Evolutionary conservation across 30 jellyfish, hydroid and myxozoan genomes (phyloP), one percentile per base, ranked within the genome.

Genomic region (Hydractinia echinata): DNA sequence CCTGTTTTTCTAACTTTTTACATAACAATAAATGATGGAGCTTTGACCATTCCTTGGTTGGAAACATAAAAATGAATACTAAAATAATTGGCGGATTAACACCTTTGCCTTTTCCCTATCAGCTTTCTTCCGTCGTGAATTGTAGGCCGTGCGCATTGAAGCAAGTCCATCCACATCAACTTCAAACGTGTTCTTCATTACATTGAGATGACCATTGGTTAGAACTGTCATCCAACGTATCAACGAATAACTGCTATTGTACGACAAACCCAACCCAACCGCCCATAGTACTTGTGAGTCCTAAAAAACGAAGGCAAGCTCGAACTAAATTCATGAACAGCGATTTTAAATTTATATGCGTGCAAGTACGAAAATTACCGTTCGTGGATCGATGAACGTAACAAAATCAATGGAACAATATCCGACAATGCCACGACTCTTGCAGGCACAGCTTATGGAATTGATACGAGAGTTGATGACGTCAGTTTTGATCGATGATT

Each of bases 261-360:
- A 92, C 4, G 85, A 76, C 13, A 92, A 71, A 61, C 80, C 79
- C 39, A 92, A 81, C 16, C 89, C 95, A 74, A 92, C 88, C 4
- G 98, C 95, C 98, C 98, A 92, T 4, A 92, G 64, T 53, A 77
- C 81, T 79, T 92, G 98, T 14, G 69, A 49, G 61, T 80, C 51
- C 92, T 89, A 77, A 4, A 68, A 7, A 76, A 30, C 16, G 19
- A 64, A 64, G 69, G 69, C 15, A 16, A 16, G 3, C 69, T 11
- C 15, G 19, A 58, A 0, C 69, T 58, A 58, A 13, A 16, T 58
- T 16, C 18, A 58, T 58, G 18, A 58, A 21, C 78, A 15, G 78
- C 21, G 78, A 67, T 21, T 10, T 13, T 21, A 11, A 20, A 8
- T 20, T 15, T 71, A 9, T 8, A 6, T 51, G 44, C 18, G 18